Base-by-base conservation (phyloP, 2,888 invertebrate genomes). In the Alviniconcha strummeri region DNA sequence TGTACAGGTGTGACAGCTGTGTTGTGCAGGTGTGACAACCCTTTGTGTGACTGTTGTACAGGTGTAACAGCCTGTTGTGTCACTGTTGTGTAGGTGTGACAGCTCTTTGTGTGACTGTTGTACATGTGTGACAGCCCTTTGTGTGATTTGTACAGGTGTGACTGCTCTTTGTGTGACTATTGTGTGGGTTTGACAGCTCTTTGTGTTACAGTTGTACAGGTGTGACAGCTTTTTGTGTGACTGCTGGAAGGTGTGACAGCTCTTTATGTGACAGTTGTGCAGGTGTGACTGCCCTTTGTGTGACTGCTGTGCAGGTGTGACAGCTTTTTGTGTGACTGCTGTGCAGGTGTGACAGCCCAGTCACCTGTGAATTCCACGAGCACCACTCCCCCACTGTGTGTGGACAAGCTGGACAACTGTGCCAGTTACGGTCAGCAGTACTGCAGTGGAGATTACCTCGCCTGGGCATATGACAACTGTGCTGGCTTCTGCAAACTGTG, bases 401-500 rank as follows among this genome's bases (percentile, higher is more conserved):
- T 72, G 1, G 89, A 89, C 79, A 85, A 84, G 78, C 79, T 88
- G 17, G 9, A 75, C 67, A 88, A 88, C 87, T 89, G 89, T 82
- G 84, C 57, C 13, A 80, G 82, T 4, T 89, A 89, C 75, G 88
- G 86, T 52, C 79, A 56, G 71, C 75, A 60, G n/a, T 72, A 79
- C 15, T 86, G 88, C 17, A 77, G 72, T 5, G 85, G 85, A 57
- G 85, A 84, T 57, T 90, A 88, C 74, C 87, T 84, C 11, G 67
- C 85, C 17, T 90, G 90, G 90, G 89, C 90, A 5, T 84, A 84
- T 77, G 85, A 88, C 84, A 89, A 90, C 86, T 90, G 90, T 80
- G 84, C 84, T 19, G 83, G 84, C 9, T 88, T 74, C 85, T 90
- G 90, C 86, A 71, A 72, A 60, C 57, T 83, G 15, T 83, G 83